Conservation (phyloP, 2,797 vertebrate species). For the Tympanoctomys barrerae region DNA sequence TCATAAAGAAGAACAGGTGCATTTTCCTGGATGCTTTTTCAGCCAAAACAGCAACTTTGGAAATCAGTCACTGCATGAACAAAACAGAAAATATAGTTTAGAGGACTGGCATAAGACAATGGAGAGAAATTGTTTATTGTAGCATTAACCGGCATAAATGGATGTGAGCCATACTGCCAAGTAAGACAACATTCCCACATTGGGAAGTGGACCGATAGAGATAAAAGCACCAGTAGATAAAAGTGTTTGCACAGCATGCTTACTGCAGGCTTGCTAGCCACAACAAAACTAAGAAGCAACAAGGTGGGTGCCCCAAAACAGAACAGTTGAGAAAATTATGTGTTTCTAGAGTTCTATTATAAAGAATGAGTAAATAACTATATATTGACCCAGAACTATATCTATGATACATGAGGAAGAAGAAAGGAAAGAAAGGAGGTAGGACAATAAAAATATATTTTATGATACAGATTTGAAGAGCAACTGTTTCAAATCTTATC, state of each 20-base stretch:
- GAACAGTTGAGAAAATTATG: not conserved
- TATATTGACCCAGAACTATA: not conserved
- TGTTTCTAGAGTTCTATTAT: not conserved
- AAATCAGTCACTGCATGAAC: not conserved
- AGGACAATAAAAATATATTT: not conserved
- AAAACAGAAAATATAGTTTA: constrained; percentile 36
- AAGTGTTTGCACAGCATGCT: not conserved
- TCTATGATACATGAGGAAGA: not conserved
- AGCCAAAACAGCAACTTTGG: constrained; percentile 9
- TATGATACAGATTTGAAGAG: not conserved
- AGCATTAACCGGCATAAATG: constrained; percentile 1
- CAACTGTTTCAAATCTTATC: not conserved
- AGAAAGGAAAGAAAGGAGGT: not conserved
- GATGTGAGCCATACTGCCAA: constrained; percentile 46
- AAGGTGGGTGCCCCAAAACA: not conserved
- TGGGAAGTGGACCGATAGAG: not conserved
- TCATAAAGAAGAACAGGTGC: not conserved
- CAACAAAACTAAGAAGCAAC: not conserved
- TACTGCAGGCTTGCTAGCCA: not conserved
- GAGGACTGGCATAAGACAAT: not conserved
- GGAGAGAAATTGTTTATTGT: not conserved
- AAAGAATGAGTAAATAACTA: not conserved
- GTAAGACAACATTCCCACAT: constrained; percentile 19
- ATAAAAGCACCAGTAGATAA: not conserved
- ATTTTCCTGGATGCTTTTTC: constrained; percentile 41